These are phyloP conservation scores for Nothoprocta pentlandii DNA, from an alignment of 2,113 vertebrate genomes.

Conservation along the genomic window DNA sequence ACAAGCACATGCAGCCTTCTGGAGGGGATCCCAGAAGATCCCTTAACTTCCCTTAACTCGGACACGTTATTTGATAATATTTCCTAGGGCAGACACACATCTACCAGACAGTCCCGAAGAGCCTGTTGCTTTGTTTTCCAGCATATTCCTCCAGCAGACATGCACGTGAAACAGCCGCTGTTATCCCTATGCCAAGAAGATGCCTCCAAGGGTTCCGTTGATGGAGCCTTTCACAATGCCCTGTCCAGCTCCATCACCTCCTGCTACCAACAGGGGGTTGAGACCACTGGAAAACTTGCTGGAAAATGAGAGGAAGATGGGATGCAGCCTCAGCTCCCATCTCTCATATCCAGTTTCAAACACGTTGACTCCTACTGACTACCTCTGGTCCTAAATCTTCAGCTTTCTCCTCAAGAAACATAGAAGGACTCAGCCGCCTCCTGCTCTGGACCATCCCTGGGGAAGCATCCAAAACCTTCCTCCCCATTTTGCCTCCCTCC, in stretches of 20 bases:
- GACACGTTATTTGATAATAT: accelerated
- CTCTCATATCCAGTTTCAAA: not conserved
- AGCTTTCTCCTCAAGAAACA: not conserved
- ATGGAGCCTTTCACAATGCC: not conserved
- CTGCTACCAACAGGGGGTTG: not conserved
- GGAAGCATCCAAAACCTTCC: not conserved
- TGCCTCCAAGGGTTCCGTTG: not conserved
- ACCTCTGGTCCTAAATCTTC: not conserved
- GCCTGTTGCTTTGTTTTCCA: not conserved
- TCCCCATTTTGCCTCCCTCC: not conserved
- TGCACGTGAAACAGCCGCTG: not conserved
- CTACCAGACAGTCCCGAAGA: conserved; percentile 14
- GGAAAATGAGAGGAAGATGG: accelerated
- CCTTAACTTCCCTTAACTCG: accelerated
- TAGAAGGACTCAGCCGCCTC: not conserved
- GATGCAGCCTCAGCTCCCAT: not conserved
- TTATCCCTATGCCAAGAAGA: not conserved
- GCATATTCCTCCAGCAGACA: not conserved
- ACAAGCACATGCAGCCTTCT: not conserved
- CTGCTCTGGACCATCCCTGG: not conserved
- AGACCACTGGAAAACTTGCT: not conserved
- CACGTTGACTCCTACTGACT: not conserved
- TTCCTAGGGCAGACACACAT: not conserved
- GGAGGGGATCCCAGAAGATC: accelerated
- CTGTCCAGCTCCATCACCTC: not conserved